phyloP scores from a whole-genome alignment of 2,113 vertebrate species.

The Pseudopipra pipra region DNA sequence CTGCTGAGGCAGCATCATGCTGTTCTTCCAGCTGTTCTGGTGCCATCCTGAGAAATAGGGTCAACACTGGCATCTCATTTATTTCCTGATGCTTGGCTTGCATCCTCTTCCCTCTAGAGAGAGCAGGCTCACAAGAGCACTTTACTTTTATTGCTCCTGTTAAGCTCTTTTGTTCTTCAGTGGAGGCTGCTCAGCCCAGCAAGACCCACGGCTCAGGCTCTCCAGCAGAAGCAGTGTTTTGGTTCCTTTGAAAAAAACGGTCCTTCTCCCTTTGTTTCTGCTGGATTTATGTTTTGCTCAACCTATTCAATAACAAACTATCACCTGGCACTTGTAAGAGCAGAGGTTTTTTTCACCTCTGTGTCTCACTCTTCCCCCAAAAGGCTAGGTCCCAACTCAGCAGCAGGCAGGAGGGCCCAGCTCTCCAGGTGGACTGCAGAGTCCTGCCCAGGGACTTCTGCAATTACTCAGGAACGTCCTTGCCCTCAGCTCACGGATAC shows the following conservation, averaged over 20 bases:
- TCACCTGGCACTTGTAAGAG: not conserved
- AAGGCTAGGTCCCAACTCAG: rapidly evolving
- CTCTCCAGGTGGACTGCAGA: not conserved
- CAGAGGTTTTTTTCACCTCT: not conserved
- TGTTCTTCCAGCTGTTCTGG: conserved; percentile 59
- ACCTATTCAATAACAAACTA: not conserved
- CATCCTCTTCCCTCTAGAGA: conserved; percentile 34
- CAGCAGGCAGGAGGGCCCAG: not conserved
- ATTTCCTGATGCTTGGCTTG: conserved; percentile 55
- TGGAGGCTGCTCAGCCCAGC: not conserved
- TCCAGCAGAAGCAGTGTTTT: not conserved
- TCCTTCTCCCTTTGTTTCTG: not conserved
- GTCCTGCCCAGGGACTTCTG: not conserved
- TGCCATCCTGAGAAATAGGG: conserved; percentile 39
- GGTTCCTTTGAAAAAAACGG: not conserved
- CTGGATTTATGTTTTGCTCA: rapidly evolving
- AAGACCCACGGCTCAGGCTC: not conserved
- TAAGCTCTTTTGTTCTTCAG: conserved; percentile 28
- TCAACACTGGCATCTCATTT: conserved; percentile 58
- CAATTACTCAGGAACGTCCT: not conserved
- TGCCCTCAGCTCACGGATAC: not conserved
- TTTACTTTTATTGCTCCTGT: conserved; percentile 29
- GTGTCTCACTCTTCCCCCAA: not conserved
- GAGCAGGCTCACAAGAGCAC: not conserved
- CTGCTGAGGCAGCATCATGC: conserved; percentile 48